These are phyloP conservation scores for Syritta pipiens DNA, from an alignment of 2,888 invertebrate species.

Conservation along the genomic window DNA sequence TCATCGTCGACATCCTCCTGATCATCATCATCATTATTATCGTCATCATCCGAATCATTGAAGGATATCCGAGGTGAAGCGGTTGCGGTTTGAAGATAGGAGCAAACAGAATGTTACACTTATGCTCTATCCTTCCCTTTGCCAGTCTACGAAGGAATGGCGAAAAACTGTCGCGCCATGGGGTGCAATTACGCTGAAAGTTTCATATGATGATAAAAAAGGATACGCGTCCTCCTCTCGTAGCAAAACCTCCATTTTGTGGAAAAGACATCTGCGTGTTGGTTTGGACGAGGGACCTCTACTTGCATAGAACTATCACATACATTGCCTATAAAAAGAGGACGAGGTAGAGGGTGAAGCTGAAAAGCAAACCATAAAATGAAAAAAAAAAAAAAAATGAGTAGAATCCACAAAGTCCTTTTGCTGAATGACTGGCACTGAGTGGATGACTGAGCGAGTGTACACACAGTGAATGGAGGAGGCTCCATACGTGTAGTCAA, in stretches of 20 bases:
- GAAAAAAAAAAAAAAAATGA: background rate
- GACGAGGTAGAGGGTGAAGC: too few species aligned
- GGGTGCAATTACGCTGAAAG: slow-evolving; percentile 47
- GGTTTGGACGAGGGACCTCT: slow-evolving; percentile 5
- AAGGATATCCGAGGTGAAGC: slow-evolving; percentile 52
- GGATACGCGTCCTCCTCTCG: background rate
- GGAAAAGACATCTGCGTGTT: background rate
- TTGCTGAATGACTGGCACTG: slow-evolving; percentile 14
- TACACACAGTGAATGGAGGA: slow-evolving; percentile 11
- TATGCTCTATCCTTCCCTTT: slow-evolving; percentile 17
- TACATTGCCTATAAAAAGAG: too few species aligned
- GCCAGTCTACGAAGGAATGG: slow-evolving; percentile 19
- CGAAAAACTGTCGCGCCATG: slow-evolving; percentile 40
- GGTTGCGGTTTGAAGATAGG: background rate
- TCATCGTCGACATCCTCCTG: too few species aligned
- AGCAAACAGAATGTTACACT: slow-evolving; percentile 38
- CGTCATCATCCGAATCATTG: slow-evolving; percentile 16
- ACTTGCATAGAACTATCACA: slow-evolving; percentile 1
- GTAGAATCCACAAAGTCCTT: slow-evolving; percentile 4
- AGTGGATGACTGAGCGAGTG: slow-evolving; percentile 29
- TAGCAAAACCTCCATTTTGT: slow-evolving; percentile 18
- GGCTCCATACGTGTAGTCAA: slow-evolving; percentile 40
- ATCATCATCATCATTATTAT: slow-evolving; percentile 29
- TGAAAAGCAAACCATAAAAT: background rate
- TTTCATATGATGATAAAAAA: slow-evolving; percentile 38